Conservation (phyloP, 2,113 vertebrate genomes). For the Menura novaehollandiae region DNA sequence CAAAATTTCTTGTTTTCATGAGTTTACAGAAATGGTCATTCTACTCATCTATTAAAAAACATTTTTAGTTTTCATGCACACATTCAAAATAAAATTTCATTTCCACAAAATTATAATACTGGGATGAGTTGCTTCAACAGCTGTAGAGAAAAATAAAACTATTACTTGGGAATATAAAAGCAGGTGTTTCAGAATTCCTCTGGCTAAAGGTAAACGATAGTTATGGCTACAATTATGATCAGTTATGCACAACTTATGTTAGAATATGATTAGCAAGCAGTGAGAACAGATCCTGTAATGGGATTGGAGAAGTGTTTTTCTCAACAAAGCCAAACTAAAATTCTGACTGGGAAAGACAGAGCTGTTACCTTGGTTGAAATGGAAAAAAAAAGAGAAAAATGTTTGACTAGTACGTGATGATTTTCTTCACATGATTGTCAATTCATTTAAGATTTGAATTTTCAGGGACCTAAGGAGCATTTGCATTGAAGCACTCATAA, state of each 20-base stretch:
- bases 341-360: not conserved
- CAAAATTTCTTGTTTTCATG: not conserved
- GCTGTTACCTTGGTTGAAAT: not conserved
- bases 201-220: not conserved
- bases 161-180: not conserved
- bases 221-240: not conserved
- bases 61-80: not conserved
- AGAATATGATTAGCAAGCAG: not conserved
- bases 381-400: not conserved
- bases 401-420: not conserved
- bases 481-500: not conserved
- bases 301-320: not conserved
- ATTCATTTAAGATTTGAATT: not conserved
- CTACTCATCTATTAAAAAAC: not conserved
- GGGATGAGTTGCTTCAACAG: not conserved
- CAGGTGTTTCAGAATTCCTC: not conserved
- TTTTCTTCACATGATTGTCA: not conserved
- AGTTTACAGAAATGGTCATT: not conserved
- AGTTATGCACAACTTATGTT: not conserved
- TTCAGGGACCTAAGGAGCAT: not conserved
- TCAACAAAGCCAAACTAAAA: not conserved
- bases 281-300: not conserved
- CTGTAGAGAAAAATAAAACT: not conserved
- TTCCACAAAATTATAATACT: not conserved
- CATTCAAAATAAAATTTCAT: not conserved